A percentile compares a stretch with the other conserved stretches of the same genome.
Conservation (phyloP, 2,113 vertebrate genomes). For the Ailurus styani region DNA sequence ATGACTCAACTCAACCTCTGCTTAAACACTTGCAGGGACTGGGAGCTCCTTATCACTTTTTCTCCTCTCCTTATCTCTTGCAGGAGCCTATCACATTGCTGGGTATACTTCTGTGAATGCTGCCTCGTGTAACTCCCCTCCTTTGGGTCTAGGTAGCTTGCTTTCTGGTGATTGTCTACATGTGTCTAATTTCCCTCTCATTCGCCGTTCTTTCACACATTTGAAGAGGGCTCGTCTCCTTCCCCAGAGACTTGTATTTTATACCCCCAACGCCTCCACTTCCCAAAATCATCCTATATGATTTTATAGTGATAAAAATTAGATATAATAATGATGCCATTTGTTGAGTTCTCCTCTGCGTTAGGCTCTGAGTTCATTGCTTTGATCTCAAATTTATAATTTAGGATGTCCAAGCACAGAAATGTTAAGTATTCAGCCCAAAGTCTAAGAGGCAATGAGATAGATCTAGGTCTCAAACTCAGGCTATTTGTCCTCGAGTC, state of each 20-base stretch:
- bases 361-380: background rate
- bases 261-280: background rate
- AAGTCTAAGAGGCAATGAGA: background rate
- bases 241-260: background rate
- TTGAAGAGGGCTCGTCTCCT: background rate
- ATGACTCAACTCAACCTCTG: background rate
- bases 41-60: too few relatives aligned
- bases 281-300: background rate
- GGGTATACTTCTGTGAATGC: background rate
- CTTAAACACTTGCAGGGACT: background rate
- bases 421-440: background rate
- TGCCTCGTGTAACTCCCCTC: background rate
- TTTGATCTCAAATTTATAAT: background rate
- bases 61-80: background rate
- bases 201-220: background rate
- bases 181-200: background rate
- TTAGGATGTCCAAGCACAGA: background rate
- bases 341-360: background rate
- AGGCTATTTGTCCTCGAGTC: background rate
- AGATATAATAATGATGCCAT: background rate
- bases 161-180: background rate
- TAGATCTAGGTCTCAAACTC: background rate
- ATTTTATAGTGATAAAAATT: background rate
- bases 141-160: background rate
- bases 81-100: rapidly evolving